These are phyloP conservation scores for Actinemys pallida DNA, from an alignment of 2,113 vertebrate genomes.

Conservation along the genomic window DNA sequence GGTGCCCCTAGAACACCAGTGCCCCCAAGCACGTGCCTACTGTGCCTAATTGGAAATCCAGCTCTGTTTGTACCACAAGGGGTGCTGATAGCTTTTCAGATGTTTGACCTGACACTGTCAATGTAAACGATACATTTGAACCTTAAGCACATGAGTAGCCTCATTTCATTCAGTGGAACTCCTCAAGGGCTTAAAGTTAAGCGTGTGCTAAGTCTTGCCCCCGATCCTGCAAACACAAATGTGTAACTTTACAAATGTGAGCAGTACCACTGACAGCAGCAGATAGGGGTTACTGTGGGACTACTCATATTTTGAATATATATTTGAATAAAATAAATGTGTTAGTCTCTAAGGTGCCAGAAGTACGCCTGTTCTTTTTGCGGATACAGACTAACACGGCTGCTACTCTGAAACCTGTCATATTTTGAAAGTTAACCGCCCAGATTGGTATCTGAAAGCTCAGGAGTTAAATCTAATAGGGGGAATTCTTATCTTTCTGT, in stretches of 20 bases:
- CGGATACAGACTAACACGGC: too few species aligned
- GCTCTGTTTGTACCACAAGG: too few species aligned
- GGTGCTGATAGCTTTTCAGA: not conserved
- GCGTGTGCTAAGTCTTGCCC: not conserved
- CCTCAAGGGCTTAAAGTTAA: not conserved
- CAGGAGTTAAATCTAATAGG: not conserved
- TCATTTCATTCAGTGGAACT: not conserved
- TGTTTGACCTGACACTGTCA: not conserved
- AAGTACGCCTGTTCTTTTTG: too few species aligned
- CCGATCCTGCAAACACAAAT: not conserved
- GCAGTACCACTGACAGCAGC: not conserved
- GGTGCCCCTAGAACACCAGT: too few species aligned
- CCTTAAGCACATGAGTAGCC: not conserved
- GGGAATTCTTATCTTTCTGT: not conserved
- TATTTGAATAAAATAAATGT: too few species aligned
- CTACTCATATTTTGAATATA: not conserved
- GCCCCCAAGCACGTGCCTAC: too few species aligned
- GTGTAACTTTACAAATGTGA: not conserved
- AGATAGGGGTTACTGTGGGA: not conserved
- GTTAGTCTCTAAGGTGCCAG: too few species aligned
- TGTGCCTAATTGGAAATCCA: too few species aligned
- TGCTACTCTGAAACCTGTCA: not conserved
- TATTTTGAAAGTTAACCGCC: accelerated
- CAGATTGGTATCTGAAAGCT: not conserved
- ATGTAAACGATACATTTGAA: not conserved